A percentile compares a stretch with the other conserved stretches of the same genome.
Conservation (phyloP, 1,140 invertebrate species). For the Drosophila santomea region DNA sequence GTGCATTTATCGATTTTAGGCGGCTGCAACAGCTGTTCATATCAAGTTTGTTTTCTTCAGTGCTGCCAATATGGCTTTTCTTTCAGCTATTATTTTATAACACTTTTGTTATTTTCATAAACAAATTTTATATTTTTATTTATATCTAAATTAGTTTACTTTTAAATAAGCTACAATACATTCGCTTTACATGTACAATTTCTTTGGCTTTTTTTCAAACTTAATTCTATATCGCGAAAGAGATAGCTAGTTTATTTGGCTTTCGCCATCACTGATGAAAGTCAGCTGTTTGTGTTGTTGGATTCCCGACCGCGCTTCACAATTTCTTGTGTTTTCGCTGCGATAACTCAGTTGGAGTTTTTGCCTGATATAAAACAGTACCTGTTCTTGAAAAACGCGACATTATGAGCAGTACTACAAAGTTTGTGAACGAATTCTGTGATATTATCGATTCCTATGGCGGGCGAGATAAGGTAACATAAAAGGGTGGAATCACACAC, state of each 20-base stretch:
- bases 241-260: background rate
- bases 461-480: constrained; percentile 86
- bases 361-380: constrained; percentile 27
- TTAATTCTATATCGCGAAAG: background rate
- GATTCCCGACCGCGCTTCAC: constrained; percentile 14
- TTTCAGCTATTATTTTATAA: background rate
- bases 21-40: constrained; percentile 15
- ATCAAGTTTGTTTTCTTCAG: constrained; percentile 20
- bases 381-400: constrained; percentile 8
- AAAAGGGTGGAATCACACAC: constrained; percentile 3
- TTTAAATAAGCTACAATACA: too few relatives aligned
- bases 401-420: constrained; percentile 59
- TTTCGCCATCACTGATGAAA: constrained; percentile 4
- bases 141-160: too few relatives aligned
- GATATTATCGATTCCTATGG: constrained; percentile 86
- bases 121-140: background rate
- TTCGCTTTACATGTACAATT: too few relatives aligned
- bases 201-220: background rate
- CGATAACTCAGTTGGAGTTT: constrained; percentile 41
- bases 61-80: constrained; percentile 6
- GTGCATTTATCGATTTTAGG: background rate
- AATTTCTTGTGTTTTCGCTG: constrained; percentile 30
- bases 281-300: constrained; percentile 40
- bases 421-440: constrained; percentile 85
- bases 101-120: background rate